phyloP scores from a whole-genome alignment of 2,113 vertebrate genomes.

The Pachypanchax playfairii region DNA sequence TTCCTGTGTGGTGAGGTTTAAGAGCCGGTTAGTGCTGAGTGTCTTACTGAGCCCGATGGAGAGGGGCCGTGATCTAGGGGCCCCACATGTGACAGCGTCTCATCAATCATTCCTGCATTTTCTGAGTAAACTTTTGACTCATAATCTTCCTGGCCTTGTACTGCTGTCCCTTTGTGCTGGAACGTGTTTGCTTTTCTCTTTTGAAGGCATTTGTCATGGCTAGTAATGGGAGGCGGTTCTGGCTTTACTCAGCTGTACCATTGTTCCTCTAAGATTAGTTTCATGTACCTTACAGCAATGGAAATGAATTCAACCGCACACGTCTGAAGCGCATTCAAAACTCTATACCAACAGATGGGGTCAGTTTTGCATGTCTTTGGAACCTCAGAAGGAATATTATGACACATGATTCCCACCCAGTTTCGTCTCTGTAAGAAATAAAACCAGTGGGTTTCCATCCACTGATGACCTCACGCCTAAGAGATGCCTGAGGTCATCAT shows the following conservation, averaged over 20 bases:
- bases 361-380: conserved; percentile 23
- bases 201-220: conserved; percentile 52
- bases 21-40: conserved; percentile 42
- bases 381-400: conserved; percentile 23
- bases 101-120: conserved; percentile 71
- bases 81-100: conserved; percentile 63
- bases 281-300: conserved; percentile 49
- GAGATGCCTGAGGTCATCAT: conserved; percentile 56
- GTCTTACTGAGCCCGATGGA: conserved; percentile 44
- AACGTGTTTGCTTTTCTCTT: conserved; percentile 68
- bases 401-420: conserved; percentile 30
- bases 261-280: conserved; percentile 61
- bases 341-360: neutral
- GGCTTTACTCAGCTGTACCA: conserved; percentile 59
- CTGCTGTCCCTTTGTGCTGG: conserved; percentile 57
- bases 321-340: neutral
- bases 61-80: conserved; percentile 54
- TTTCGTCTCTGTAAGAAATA: conserved; percentile 23
- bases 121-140: conserved; percentile 70
- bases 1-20: conserved; percentile 62
- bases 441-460: conserved; percentile 42
- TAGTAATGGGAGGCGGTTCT: conserved; percentile 32
- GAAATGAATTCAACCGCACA: conserved; percentile 16
- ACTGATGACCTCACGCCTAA: conserved; percentile 58
- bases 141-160: conserved; percentile 33